phyloP scores from a whole-genome alignment of 2,888 invertebrate genomes.

The Volucella inflata region DNA sequence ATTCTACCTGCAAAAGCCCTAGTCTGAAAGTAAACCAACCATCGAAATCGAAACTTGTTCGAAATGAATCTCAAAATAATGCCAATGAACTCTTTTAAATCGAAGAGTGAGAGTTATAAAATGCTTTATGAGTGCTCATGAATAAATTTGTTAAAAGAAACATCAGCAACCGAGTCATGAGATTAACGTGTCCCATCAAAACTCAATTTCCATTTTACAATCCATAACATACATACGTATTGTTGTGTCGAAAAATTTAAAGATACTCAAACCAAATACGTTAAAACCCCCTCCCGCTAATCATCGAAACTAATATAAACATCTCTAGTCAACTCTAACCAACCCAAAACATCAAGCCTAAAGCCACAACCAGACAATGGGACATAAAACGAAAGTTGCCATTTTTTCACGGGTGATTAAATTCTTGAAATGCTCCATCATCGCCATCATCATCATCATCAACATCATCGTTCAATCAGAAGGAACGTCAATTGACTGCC shows the following conservation, averaged over 20 bases:
- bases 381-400: constrained; percentile 71
- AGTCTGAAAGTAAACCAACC: constrained; percentile 35
- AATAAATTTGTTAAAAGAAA: constrained; percentile 41
- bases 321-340: constrained; percentile 1
- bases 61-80: constrained; percentile 30
- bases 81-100: constrained; percentile 62
- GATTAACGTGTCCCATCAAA: constrained; percentile 49
- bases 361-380: constrained; percentile 32
- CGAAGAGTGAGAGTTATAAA: constrained; percentile 69
- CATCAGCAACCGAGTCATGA: constrained; percentile 48
- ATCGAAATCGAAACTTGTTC: constrained; percentile 44
- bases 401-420: constrained; percentile 67
- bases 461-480: constrained; percentile 39
- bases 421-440: constrained; percentile 58
- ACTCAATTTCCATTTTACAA: constrained; percentile 48
- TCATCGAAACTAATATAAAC: constrained; percentile 14
- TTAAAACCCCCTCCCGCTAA: constrained; percentile 6
- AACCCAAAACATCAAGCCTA: neutral
- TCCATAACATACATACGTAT: constrained; percentile 31
- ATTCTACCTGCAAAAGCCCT: neutral
- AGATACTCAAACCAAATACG: too few species aligned
- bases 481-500: constrained; percentile 9
- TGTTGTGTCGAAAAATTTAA: constrained; percentile 40
- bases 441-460: constrained; percentile 28
- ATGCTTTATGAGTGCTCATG: constrained; percentile 2